Percentiles rank a stretch among this genome's conserved stretches.
Evolutionary conservation across 2,888 invertebrate genomes (phyloP).

Genomic region (Drosophila incognita): DNA sequence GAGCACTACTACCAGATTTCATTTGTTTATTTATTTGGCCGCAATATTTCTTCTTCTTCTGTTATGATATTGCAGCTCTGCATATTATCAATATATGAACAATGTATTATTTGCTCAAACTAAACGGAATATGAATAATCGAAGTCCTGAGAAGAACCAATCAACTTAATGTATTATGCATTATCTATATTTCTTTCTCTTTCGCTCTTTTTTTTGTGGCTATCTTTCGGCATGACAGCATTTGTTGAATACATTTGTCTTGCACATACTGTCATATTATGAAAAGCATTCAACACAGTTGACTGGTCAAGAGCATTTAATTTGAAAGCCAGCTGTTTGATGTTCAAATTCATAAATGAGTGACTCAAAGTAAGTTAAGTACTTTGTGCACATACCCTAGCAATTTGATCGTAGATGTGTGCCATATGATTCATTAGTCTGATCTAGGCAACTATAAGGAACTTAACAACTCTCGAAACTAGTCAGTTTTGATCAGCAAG

Average conservation of each 20-base stretch:
- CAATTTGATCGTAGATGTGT: not conserved
- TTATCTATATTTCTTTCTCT: not conserved
- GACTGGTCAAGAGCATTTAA: not conserved
- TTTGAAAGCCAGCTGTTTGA: not conserved
- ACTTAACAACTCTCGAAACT: not conserved
- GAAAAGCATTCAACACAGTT: not conserved
- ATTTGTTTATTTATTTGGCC: not conserved
- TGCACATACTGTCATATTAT: not conserved
- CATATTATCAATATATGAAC: not conserved
- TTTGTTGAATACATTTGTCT: not conserved
- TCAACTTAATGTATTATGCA: slow-evolving; percentile 1
- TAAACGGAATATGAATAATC: not conserved
- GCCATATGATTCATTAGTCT: not conserved
- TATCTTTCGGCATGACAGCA: slow-evolving; percentile 1
- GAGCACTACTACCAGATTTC: not conserved
- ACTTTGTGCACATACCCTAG: not conserved
- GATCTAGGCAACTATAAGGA: not conserved
- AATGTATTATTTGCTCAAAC: not conserved
- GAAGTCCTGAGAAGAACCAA: not conserved
- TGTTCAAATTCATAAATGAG: not conserved
- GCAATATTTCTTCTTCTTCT: not conserved
- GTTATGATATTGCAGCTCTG: not conserved
- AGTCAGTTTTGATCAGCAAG: not conserved
- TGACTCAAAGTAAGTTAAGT: not conserved
- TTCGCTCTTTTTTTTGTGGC: not conserved